A percentile compares a stretch with the other conserved stretches of the same genome.
These are phyloP conservation scores for Pteruthius melanotis DNA, from an alignment of 2,113 vertebrate genomes.

Conservation along the genomic window DNA sequence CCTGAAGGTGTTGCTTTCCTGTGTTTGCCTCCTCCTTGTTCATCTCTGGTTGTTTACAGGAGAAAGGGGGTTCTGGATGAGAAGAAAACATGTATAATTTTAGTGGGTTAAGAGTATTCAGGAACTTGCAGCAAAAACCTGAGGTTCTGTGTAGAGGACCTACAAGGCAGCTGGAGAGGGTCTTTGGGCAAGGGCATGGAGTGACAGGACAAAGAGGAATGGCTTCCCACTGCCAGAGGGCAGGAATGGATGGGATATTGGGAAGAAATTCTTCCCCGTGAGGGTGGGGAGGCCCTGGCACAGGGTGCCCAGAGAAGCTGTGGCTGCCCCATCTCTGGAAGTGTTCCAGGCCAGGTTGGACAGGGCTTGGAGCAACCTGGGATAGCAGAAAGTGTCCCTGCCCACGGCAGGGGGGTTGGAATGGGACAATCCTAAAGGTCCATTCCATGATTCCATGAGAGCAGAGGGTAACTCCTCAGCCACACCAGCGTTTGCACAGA, in stretches of 20 bases:
- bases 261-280: rapidly evolving
- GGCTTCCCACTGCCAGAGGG: neutral
- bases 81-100: neutral
- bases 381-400: neutral
- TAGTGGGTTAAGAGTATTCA: neutral
- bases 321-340: neutral
- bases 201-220: neutral
- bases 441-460: neutral
- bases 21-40: neutral
- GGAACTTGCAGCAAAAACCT: neutral
- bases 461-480: neutral
- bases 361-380: rapidly evolving
- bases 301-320: neutral
- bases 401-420: neutral
- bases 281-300: neutral
- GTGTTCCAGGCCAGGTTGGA: rapidly evolving
- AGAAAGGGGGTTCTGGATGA: neutral
- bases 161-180: neutral
- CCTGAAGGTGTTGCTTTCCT: neutral
- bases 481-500: neutral
- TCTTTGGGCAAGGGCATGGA: neutral
- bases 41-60: neutral
- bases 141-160: neutral
- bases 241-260: neutral
- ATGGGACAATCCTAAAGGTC: neutral